A percentile compares a stretch with the other conserved stretches of the same genome.
Conservation (phyloP, 1,140 invertebrate genomes). For the Drosophila mojavensis region DNA sequence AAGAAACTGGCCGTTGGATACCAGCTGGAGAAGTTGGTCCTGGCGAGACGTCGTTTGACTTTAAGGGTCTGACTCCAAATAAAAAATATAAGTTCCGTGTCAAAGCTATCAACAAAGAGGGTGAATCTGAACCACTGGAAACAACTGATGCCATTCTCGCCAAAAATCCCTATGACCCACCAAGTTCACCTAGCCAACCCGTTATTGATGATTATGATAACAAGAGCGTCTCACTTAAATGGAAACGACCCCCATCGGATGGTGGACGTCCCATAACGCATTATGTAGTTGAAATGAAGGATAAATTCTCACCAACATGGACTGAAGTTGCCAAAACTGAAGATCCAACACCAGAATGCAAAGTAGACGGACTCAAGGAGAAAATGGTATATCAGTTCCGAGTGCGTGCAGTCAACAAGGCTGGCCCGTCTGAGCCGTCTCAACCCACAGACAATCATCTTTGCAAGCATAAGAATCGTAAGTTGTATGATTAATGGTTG, state of each 20-base stretch:
- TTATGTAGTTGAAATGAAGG: slow-evolving; percentile 98
- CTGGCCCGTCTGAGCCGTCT: slow-evolving; percentile 93
- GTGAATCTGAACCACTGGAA: slow-evolving; percentile 97
- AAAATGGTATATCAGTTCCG: slow-evolving; percentile 97
- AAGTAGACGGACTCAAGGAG: slow-evolving; percentile 95
- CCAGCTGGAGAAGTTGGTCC: slow-evolving; percentile 95
- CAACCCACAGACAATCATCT: slow-evolving; percentile 96
- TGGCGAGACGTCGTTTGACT: slow-evolving; percentile 91
- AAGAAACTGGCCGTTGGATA: slow-evolving; percentile 96
- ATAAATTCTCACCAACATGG: slow-evolving; percentile 96
- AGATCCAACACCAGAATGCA: slow-evolving; percentile 90
- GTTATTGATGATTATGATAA: slow-evolving; percentile 97
- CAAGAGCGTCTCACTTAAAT: slow-evolving; percentile 94
- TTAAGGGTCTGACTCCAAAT: slow-evolving; percentile 97
- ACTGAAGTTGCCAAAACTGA: slow-evolving; percentile 92
- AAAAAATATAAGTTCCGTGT: slow-evolving; percentile 99
- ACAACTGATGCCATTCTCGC: slow-evolving; percentile 94
- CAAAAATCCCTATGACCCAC: slow-evolving; percentile 98
- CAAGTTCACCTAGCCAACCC: slow-evolving; percentile 94
- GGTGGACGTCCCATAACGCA: slow-evolving; percentile 97
- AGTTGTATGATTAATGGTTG: slow-evolving; percentile 84
- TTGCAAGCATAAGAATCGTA: slow-evolving; percentile 96
- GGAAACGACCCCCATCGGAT: slow-evolving; percentile 94
- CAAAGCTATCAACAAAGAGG: slow-evolving; percentile 99
- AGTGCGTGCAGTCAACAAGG: slow-evolving; percentile 96